Percentiles rank a stretch among this genome's conserved stretches.
These are phyloP conservation scores for Sylvia borin DNA, from an alignment of 2,797 vertebrate species.

Conservation along the genomic window DNA sequence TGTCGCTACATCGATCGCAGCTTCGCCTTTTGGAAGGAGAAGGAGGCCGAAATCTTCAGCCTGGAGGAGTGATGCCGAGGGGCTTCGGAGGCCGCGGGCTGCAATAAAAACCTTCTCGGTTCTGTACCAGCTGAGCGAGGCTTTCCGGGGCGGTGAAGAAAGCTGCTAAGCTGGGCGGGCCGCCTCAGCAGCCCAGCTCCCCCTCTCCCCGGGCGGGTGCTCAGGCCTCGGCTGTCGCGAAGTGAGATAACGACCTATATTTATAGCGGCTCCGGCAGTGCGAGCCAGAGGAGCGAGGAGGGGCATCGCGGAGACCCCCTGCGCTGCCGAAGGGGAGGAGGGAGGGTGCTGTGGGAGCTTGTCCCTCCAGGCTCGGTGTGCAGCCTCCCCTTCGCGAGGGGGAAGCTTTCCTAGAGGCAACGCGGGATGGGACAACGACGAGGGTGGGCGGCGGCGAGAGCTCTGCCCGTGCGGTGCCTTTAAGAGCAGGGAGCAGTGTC, in stretches of 20 bases:
- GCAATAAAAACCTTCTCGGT: slow-evolving; percentile 30
- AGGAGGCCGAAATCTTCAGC: slow-evolving; percentile 94
- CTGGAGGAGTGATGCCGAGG: slow-evolving; percentile 77
- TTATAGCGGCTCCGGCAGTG: neutral
- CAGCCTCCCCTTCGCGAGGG: neutral
- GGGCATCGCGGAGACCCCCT: neutral
- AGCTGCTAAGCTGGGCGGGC: neutral
- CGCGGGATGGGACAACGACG: neutral
- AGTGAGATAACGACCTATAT: neutral
- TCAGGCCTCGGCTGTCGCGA: neutral
- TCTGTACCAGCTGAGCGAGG: neutral
- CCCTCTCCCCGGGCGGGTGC: neutral
- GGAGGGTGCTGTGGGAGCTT: no score
- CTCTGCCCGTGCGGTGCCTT: slow-evolving; percentile 17
- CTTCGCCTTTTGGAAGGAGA: slow-evolving; percentile 98
- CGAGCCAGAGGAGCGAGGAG: neutral
- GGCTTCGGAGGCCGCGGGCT: neutral
- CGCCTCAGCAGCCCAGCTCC: neutral
- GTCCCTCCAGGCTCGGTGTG: neutral
- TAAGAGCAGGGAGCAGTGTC: slow-evolving; percentile 44
- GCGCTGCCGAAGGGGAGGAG: neutral
- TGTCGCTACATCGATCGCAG: slow-evolving; percentile 94
- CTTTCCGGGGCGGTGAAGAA: neutral
- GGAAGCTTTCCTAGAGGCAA: neutral
- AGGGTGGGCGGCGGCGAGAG: neutral